Evolutionary conservation across 2,113 vertebrate species (phyloP), one percentile per base, ranked within the genome.

Genomic region (Eulemur macaco): DNA sequence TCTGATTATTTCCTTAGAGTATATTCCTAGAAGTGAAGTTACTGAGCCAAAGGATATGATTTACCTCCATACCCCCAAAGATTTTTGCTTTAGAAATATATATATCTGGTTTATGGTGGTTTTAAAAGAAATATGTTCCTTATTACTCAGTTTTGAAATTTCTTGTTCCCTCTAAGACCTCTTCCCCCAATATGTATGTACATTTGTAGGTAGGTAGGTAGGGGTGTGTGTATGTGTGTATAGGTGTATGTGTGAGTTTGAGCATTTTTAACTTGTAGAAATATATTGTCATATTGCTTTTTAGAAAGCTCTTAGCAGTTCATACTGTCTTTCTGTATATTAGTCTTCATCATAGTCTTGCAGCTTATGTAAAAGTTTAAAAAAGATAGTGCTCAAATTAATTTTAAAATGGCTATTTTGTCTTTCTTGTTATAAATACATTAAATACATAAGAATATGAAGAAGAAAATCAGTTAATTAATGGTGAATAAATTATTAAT

Each of bases 1-100:
- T 86, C 45, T 92, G 27, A 63, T 73, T 88, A 81, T 91, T 92
- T 96, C 71, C 47, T 89, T 86, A 78, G 74, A 45, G 21, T 73
- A 52, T 87, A 63, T 54, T 90, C 15, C 12, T 76, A 69, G n/a
- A 85, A 42, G 39, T 87, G 11, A 94, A 78, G 25, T 81, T 89
- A 54, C 13, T 78, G 20, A 47, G 63, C 23, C 52, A 77, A 50
- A 82, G 20, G 6, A 34, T 66, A 54, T 69, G 23, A 63, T 34
- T 86, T 63, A 71, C 18, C 13, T 14, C 9, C 13, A 23, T 74
- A n/a, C 1, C 3, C 34, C 10, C 34, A 78, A 50, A 54, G 25
- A 86, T 42, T 85, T 89, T 86, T 86, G 39, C 17, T 78, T 89
- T 96, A 47, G 64, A 94, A 77, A 71, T 60, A 6, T 45, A 1